Conservation (phyloP, 2,797 vertebrate species). For the Phataginus tricuspis region DNA sequence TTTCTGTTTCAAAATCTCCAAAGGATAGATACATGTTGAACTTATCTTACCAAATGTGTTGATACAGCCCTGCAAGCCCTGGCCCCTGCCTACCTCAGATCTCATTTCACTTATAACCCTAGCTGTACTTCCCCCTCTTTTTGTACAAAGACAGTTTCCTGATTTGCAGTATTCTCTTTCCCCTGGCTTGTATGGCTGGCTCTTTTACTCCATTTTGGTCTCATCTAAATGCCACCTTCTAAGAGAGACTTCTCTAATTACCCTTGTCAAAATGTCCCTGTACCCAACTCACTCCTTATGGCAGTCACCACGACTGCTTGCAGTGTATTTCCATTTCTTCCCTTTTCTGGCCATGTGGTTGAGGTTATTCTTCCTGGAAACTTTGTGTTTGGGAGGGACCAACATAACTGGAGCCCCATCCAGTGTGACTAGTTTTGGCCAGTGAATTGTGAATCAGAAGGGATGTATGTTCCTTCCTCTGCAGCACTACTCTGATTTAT, state of each 20-base stretch:
- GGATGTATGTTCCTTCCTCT: not conserved
- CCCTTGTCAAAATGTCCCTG: not conserved
- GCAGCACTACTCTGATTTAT: not conserved
- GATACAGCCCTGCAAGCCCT: not conserved
- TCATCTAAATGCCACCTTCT: not conserved
- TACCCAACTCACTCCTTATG: not conserved
- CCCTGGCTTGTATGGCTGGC: not conserved
- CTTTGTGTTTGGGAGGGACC: not conserved
- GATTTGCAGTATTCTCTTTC: not conserved
- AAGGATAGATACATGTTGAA: not conserved
- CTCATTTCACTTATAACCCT: not conserved
- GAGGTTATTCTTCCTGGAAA: not conserved
- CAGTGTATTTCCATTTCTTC: not conserved
- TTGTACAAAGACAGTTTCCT: not conserved
- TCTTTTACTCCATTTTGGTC: not conserved
- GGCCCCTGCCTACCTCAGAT: not conserved
- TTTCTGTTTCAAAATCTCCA: not conserved
- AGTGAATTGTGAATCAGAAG: not conserved
- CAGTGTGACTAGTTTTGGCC: not conserved
- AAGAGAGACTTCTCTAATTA: not conserved
- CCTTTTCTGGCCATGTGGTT: not conserved
- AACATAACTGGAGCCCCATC: not conserved
- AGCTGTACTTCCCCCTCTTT: not conserved
- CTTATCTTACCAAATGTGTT: not conserved
- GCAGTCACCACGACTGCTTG: not conserved